phyloP scores from a whole-genome alignment of 2,113 vertebrate species.

The Ibidorhyncha struthersii region DNA sequence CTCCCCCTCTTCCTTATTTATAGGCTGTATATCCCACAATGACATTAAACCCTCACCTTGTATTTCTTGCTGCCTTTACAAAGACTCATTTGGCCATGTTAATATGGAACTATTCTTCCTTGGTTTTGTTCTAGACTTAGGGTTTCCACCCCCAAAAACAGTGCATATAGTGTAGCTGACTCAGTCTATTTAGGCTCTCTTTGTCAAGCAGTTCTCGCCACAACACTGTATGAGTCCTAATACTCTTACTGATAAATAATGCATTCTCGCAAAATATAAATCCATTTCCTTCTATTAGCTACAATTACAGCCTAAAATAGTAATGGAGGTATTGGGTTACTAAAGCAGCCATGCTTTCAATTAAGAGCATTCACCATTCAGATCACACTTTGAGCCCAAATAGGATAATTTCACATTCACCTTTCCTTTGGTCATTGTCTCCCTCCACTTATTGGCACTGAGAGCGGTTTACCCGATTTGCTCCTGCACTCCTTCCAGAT shows the following conservation, averaged over 20 bases:
- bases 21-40: neutral
- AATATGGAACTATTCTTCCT: neutral
- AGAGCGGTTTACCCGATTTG: slow-evolving; percentile 2
- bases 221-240: neutral
- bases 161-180: neutral
- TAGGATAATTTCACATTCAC: slow-evolving; percentile 50
- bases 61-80: neutral
- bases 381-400: neutral
- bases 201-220: neutral
- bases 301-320: slow-evolving; percentile 56
- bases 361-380: slow-evolving; percentile 52
- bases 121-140: neutral
- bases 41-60: neutral
- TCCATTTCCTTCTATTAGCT: slow-evolving; percentile 55
- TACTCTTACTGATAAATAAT: slow-evolving; percentile 43
- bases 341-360: slow-evolving; percentile 24
- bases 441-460: neutral
- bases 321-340: slow-evolving; percentile 32
- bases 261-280: slow-evolving; percentile 56
- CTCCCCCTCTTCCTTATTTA: neutral
- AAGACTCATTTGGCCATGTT: neutral
- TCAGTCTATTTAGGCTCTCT: neutral
- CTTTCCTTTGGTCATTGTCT: slow-evolving; percentile 17
- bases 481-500: slow-evolving; percentile 11
- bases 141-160: neutral